Evolutionary conservation across 2,797 vertebrate species (phyloP).

Genomic region (Sebastiscus tertius): DNA sequence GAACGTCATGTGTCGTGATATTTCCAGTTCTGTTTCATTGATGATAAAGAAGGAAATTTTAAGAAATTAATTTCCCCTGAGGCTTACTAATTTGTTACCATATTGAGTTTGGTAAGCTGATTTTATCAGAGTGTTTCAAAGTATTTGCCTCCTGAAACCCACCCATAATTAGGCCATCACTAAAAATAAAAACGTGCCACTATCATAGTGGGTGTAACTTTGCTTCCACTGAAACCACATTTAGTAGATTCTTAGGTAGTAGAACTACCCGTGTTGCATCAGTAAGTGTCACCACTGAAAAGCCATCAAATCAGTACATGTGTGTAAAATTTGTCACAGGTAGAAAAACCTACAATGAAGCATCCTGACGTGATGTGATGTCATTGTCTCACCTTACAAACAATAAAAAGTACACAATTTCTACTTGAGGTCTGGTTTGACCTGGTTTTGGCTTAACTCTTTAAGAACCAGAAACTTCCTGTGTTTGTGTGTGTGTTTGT

Average conservation of each 20-base stretch:
- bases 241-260: neutral
- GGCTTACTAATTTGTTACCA: neutral
- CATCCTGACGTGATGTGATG: neutral
- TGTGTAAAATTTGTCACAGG: neutral
- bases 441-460: slow-evolving; percentile 12
- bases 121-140: neutral
- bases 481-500: neutral
- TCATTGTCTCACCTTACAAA: neutral
- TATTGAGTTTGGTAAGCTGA: neutral
- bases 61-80: too few relatives aligned
- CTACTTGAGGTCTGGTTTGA: neutral
- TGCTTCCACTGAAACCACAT: neutral
- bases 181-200: too few relatives aligned
- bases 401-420: neutral
- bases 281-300: neutral
- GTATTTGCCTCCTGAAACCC: neutral
- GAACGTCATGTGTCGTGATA: neutral
- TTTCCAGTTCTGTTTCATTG: neutral
- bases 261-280: neutral
- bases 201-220: neutral
- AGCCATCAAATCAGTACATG: neutral
- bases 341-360: neutral
- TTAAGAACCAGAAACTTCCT: slow-evolving; percentile 1
- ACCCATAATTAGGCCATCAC: too few relatives aligned
- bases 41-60: neutral